Percentiles rank a stretch among this genome's conserved stretches.
Conservation (phyloP, 2,888 invertebrate genomes). For the Dendrolimus houi region DNA sequence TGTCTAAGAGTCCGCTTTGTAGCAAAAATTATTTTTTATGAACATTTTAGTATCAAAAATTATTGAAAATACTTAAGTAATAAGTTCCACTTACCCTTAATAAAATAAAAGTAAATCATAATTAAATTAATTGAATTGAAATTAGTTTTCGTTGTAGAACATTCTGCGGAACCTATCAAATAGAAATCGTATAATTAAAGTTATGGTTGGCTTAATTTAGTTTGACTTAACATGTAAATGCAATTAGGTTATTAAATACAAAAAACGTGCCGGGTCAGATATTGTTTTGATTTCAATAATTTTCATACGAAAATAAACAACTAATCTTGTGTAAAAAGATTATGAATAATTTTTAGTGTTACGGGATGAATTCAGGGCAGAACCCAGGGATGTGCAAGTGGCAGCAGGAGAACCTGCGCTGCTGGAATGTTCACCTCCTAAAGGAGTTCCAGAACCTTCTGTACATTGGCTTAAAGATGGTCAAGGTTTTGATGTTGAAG, state of each 20-base stretch:
- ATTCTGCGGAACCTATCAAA: not conserved
- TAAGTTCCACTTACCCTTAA: not conserved
- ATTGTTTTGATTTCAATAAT: not conserved
- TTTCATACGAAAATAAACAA: too few species aligned
- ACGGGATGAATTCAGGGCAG: constrained; percentile 94
- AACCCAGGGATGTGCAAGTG: constrained; percentile 93
- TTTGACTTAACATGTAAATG: not conserved
- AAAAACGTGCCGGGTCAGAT: too few species aligned
- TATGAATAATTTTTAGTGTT: constrained; percentile 80
- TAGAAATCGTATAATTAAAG: not conserved
- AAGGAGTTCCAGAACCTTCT: constrained; percentile 95
- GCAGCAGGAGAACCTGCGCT: constrained; percentile 95
- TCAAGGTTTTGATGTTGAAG: constrained; percentile 77
- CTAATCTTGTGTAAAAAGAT: not conserved
- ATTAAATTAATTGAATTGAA: too few species aligned
- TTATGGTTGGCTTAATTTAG: not conserved
- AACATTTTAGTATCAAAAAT: too few species aligned
- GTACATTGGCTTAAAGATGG: constrained; percentile 93
- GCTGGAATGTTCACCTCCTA: constrained; percentile 95
- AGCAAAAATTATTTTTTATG: too few species aligned
- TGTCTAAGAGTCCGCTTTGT: too few species aligned
- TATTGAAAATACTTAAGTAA: too few species aligned
- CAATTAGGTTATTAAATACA: too few species aligned
- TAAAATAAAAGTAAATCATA: not conserved
- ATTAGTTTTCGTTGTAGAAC: not conserved